Conservation (phyloP, 2,888 invertebrate genomes). For the Elysia crispata region DNA sequence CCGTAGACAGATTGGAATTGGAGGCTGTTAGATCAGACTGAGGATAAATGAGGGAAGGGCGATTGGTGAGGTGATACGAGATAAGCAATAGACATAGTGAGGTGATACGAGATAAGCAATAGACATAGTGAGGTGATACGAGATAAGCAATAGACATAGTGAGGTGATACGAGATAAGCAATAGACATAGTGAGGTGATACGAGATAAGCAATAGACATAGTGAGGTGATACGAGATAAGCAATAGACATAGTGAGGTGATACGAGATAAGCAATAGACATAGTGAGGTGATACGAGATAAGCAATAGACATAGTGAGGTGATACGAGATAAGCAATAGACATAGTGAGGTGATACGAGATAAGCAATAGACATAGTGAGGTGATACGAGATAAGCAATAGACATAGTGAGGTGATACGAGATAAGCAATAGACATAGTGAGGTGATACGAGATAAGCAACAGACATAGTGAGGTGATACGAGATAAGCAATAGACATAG, state of each 20-base stretch:
- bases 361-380: too few species aligned
- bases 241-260: background rate
- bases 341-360: background rate
- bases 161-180: too few species aligned
- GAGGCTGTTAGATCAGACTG: conserved; percentile 52
- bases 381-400: background rate
- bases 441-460: background rate
- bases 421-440: too few species aligned
- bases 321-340: background rate
- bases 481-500: too few species aligned
- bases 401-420: background rate
- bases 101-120: background rate
- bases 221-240: background rate
- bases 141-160: background rate
- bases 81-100: background rate
- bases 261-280: background rate
- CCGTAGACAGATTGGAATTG: conserved; percentile 52
- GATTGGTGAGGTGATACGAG: too few species aligned
- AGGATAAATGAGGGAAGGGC: too few species aligned
- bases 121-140: too few species aligned
- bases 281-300: background rate
- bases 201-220: background rate
- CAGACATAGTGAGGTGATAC: background rate
- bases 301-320: background rate
- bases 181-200: background rate